Evolutionary conservation across 2,888 invertebrate species (phyloP).

Genomic region (Tipula vernalis): DNA sequence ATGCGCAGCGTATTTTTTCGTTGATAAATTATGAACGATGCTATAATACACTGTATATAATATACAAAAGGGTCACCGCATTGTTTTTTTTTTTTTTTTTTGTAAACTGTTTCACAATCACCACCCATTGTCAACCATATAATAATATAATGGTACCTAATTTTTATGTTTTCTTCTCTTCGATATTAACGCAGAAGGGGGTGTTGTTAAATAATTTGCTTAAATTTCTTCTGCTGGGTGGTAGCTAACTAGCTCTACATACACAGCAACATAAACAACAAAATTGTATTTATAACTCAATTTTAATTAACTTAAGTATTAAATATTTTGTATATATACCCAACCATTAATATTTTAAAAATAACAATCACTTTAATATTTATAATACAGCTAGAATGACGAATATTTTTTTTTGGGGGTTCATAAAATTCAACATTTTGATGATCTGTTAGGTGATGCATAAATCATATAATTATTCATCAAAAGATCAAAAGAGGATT

Average conservation of each 20-base stretch:
- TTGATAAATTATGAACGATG: neutral
- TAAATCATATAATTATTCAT: neutral
- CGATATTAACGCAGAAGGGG: neutral
- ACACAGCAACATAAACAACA: neutral
- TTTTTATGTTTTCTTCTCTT: neutral
- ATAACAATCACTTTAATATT: neutral
- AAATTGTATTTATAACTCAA: neutral
- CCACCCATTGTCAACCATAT: neutral
- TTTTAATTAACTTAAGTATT: neutral
- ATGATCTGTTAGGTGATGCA: neutral
- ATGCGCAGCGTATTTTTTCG: neutral
- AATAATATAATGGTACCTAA: neutral
- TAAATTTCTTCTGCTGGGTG: neutral
- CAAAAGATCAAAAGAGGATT: neutral
- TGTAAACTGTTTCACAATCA: neutral
- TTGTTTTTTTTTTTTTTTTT: neutral
- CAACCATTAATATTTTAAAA: neutral
- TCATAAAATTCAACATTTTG: too few species aligned
- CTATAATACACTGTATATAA: neutral
- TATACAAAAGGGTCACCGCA: neutral
- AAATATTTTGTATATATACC: neutral
- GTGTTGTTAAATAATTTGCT: conserved; percentile 11
- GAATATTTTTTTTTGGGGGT: neutral
- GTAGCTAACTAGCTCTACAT: neutral
- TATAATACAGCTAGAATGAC: neutral